Evolutionary conservation across 2,797 vertebrate genomes (phyloP).

Genomic region (Valencia hispanica): DNA sequence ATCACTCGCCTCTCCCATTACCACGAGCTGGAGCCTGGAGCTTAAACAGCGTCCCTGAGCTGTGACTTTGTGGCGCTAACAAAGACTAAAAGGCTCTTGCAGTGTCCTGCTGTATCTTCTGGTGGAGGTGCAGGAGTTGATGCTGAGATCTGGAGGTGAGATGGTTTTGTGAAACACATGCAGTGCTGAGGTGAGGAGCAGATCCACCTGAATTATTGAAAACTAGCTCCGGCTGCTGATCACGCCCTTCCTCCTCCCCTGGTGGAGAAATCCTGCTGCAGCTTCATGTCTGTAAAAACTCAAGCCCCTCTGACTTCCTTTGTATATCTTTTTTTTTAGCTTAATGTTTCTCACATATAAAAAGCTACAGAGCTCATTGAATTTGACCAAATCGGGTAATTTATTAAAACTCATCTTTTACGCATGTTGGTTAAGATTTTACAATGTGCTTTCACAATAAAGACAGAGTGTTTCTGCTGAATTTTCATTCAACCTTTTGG

Average conservation of each 20-base stretch:
- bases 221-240: conserved; percentile 44
- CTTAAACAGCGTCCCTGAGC: conserved; percentile 43
- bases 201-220: conserved; percentile 59
- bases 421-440: no score
- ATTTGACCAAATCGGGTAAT: background rate
- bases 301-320: conserved; percentile 4
- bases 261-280: conserved; percentile 32
- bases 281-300: conserved; percentile 37
- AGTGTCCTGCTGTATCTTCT: conserved; percentile 9
- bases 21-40: background rate
- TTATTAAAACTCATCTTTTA: background rate
- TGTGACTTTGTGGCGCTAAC: conserved; percentile 24
- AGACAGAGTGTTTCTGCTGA: background rate
- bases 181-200: conserved; percentile 39
- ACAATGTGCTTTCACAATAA: background rate
- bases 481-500: background rate
- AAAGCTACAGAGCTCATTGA: background rate
- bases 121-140: conserved; percentile 9
- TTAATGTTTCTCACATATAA: background rate
- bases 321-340: background rate
- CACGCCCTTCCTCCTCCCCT: conserved; percentile 36
- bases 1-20: conserved; percentile 20
- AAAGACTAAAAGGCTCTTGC: conserved; percentile 23
- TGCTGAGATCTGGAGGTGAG: conserved; percentile 23
- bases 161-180: conserved; percentile 25